Evolutionary conservation across 1,140 invertebrate species (phyloP).

Genomic region (Cyrtorhinus lividipennis): DNA sequence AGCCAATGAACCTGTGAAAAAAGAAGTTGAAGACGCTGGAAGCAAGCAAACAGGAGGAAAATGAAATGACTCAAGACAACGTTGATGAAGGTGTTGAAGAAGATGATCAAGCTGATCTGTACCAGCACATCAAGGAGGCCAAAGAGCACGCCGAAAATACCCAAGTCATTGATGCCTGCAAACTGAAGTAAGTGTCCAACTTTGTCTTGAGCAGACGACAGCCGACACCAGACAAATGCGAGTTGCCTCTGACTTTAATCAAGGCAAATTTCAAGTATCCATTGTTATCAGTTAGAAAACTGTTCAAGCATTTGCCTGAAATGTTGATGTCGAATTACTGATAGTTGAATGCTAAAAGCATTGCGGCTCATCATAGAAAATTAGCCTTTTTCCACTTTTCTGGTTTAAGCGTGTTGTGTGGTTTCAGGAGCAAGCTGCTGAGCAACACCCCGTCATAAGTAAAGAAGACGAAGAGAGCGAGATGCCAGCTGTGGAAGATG

Average conservation of each 20-base stretch:
- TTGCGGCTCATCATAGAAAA: too few species aligned
- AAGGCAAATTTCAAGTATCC: too few species aligned
- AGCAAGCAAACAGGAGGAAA: constrained; percentile 30
- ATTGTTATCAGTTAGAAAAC: too few species aligned
- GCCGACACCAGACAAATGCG: constrained; percentile 29
- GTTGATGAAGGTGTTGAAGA: constrained; percentile 34
- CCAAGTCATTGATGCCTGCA: constrained; percentile 42
- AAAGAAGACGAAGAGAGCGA: constrained; percentile 40
- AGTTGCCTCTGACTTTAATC: too few species aligned
- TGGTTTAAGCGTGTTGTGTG: constrained; percentile 13
- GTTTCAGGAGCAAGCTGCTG: constrained; percentile 62
- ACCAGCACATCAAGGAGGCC: constrained; percentile 72
- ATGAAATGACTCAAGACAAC: constrained; percentile 36
- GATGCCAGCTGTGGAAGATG: constrained; percentile 37
- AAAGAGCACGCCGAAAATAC: constrained; percentile 38
- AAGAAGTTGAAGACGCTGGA: constrained; percentile 47
- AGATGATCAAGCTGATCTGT: constrained; percentile 47
- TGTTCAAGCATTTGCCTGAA: too few species aligned
- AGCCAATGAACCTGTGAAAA: constrained; percentile 39
- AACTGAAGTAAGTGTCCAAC: constrained; percentile 33
- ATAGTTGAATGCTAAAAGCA: too few species aligned
- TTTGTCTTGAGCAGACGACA: too few species aligned
- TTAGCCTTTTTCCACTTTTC: too few species aligned
- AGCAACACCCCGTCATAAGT: constrained; percentile 50
- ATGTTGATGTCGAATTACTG: too few species aligned